phyloP scores from a whole-genome alignment of 2,113 vertebrate species.

The rabbit (Oryctolagus cuniculus) region DNA sequence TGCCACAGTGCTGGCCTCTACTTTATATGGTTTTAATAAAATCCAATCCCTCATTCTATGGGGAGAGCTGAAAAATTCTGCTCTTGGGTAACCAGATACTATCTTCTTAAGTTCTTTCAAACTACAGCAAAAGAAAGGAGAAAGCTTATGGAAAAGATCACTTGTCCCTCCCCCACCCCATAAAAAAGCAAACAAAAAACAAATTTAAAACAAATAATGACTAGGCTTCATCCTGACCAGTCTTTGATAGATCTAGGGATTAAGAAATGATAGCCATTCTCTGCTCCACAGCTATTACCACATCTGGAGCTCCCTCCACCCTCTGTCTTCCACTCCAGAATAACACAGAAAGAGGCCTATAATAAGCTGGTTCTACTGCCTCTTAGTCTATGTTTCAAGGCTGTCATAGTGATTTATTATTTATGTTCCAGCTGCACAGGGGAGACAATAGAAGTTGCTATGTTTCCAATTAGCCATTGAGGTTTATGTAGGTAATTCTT shows the following conservation, averaged over 20 bases:
- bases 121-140: neutral
- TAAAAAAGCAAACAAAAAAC: neutral
- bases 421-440: neutral
- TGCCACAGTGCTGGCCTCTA: no score
- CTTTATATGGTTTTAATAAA: neutral
- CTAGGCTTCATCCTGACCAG: neutral
- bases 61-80: neutral
- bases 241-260: neutral
- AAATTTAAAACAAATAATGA: neutral
- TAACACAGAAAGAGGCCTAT: neutral
- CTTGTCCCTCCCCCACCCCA: neutral
- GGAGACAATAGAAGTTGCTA: rapidly evolving
- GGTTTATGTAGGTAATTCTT: neutral
- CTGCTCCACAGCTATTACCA: neutral
- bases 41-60: neutral
- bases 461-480: neutral
- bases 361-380: neutral
- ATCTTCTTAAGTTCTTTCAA: constrained; percentile 1
- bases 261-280: neutral
- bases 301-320: neutral
- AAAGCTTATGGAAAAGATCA: neutral
- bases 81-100: neutral
- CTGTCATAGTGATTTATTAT: neutral
- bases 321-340: neutral
- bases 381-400: neutral